Percentiles rank a stretch among this genome's conserved stretches.
These are phyloP conservation scores for Sogatella furcifera DNA, from an alignment of 1,140 invertebrate genomes.

Conservation along the genomic window DNA sequence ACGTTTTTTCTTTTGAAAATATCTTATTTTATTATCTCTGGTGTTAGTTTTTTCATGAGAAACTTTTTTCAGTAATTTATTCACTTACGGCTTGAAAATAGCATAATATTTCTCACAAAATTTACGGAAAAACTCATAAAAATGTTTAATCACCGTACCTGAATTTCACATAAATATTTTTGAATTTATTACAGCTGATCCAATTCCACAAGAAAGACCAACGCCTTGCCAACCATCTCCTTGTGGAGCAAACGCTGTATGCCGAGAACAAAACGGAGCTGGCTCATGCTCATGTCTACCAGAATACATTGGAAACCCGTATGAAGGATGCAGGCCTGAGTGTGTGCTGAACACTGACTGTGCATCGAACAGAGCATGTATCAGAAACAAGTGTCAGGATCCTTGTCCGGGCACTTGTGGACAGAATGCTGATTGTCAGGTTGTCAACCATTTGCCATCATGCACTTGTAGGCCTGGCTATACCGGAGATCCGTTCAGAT, in stretches of 20 bases:
- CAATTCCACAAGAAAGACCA: constrained; percentile 22
- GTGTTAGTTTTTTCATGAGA: too few species aligned
- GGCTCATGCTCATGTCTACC: constrained; percentile 56
- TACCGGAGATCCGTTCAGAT: constrained; percentile 54
- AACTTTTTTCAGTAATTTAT: too few species aligned
- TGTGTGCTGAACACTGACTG: constrained; percentile 61
- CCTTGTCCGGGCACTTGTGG: constrained; percentile 66
- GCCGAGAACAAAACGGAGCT: constrained; percentile 50
- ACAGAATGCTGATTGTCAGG: constrained; percentile 41
- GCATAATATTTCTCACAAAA: too few species aligned
- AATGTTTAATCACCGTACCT: too few species aligned
- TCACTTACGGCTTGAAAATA: too few species aligned
- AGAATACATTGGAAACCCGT: constrained; percentile 59
- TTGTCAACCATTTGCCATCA: constrained; percentile 53
- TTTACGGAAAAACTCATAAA: too few species aligned
- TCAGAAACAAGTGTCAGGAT: constrained; percentile 60
- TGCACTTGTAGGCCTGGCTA: constrained; percentile 58
- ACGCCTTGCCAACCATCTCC: constrained; percentile 57
- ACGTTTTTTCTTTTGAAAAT: too few species aligned
- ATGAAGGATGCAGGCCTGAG: constrained; percentile 60
- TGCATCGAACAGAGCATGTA: constrained; percentile 50
- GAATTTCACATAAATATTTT: too few species aligned
- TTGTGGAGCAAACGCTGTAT: constrained; percentile 64
- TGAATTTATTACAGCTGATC: constrained; percentile 11
- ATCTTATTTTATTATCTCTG: too few species aligned